These are phyloP conservation scores for Drosophila melanogaster DNA, from an alignment of 1,140 invertebrate genomes.

Conservation along the genomic window Release_6_plus_ISO1_MT NC_004354.4:20318001-20318500, in stretches of 20 bases:
- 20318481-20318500: conserved; percentile 19
- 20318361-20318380: background rate
- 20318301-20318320: background rate
- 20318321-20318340: background rate
- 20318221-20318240: background rate
- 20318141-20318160: no score
- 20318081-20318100: no score
- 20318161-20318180: background rate
- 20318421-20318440: conserved; percentile 3
- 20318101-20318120: no score
- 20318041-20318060: no score
- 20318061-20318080: no score
- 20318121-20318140: no score
- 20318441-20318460: conserved; percentile 3
- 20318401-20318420: conserved; percentile 7
- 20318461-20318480: conserved; percentile 12
- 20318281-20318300: background rate
- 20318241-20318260: background rate
- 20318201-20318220: background rate
- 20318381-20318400: background rate
- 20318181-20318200: no score
- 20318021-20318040: no score
- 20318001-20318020: background rate
- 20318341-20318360: background rate
- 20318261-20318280: background rate